Conservation (phyloP, 2,888 invertebrate species). For the Cryptophagus acutangulus region DNA sequence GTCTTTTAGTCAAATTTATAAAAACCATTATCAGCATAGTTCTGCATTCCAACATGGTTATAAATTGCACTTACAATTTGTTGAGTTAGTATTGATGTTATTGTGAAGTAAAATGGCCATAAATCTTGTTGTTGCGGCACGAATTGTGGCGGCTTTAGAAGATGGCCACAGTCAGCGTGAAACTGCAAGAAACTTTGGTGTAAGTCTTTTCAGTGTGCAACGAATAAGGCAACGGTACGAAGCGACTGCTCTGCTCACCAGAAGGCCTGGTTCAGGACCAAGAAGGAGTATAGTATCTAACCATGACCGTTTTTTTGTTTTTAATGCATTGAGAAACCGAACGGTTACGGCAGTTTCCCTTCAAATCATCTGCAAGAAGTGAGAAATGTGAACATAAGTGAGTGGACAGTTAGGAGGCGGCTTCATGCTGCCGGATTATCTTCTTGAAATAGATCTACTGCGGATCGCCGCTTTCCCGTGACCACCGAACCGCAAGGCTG, state of each 20-base stretch:
- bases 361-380: neutral
- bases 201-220: neutral
- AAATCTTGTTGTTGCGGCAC: neutral
- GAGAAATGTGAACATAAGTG: neutral
- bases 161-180: neutral
- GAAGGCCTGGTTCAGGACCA: neutral
- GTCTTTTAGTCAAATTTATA: too few relatives aligned
- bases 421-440: constrained; percentile 5
- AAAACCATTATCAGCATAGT: too few relatives aligned
- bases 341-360: neutral
- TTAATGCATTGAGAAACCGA: neutral
- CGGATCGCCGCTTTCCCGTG: constrained; percentile 6
- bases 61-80: neutral
- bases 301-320: neutral
- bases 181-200: neutral
- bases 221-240: neutral
- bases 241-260: neutral
- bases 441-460: too few relatives aligned
- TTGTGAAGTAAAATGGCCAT: neutral
- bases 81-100: neutral
- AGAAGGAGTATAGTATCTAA: neutral
- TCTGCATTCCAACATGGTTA: neutral
- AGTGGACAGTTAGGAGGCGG: constrained; percentile 3
- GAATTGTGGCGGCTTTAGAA: neutral
- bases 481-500: constrained; percentile 8